Evolutionary conservation across 2,113 vertebrate genomes (phyloP), one percentile per base, ranked within the genome.

Genomic region (Otocyon megalotis): DNA sequence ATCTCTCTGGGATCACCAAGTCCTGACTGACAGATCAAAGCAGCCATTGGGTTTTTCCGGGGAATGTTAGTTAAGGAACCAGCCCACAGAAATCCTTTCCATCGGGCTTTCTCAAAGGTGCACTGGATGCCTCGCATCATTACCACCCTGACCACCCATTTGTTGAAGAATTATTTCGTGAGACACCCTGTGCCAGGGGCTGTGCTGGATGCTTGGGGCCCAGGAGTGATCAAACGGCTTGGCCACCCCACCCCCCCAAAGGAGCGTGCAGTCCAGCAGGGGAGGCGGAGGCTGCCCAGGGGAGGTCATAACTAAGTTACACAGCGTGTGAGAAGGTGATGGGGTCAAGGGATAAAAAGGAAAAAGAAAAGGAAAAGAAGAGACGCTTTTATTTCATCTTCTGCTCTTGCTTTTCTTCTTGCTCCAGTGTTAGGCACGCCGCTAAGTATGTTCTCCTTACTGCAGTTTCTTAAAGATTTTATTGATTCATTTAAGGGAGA

Each of bases 201-300:
- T 32, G 13, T 54, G 74, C 65, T 58, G 24, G n/a, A 13, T 26
- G 17, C 17, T 65, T 63, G 19, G 24, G 54, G 5, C 74, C 19
- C 24, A 72, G 19, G 50, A 5, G 16, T 20, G 28, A 90, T 67
- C 50, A 74, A 60, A 11, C 9, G 4, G 54, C 35, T 32, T n/a
- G 4, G 1, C 43, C 43, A 5, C 37, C 43, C 43, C 43, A 5
- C 43, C 5, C 43, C 24, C 65, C 43, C 26, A 20, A 1, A 37
- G 48, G 62, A 88, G 37, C 3, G 1, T 43, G 11, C 24, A 5
- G 53, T 48, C 20, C 37, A 54, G 26, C 7, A 14, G 32, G 11
- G 17, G 8, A 74, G 43, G 20, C 28, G 20, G 72, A 37, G 0
- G 0, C n/a, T 1, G 1, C 10, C 19, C 20, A 30, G 10, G 26